phyloP scores from a whole-genome alignment of 2,888 invertebrate species.

The Leptopilina syphax region DNA sequence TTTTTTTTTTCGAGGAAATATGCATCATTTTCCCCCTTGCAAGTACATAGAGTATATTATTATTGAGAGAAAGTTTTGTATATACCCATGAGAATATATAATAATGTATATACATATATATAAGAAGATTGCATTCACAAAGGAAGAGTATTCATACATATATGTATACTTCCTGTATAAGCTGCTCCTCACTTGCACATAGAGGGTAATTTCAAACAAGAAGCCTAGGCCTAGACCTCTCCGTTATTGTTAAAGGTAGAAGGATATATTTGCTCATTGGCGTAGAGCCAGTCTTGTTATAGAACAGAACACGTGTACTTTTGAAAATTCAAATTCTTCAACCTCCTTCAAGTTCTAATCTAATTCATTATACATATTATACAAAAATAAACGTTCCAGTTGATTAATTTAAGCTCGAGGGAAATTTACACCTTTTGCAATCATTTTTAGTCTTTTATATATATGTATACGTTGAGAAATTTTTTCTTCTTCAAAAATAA shows the following conservation, averaged over 20 bases:
- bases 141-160: too few species aligned
- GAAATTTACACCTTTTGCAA: not conserved
- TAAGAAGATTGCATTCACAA: too few species aligned
- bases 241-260: conserved; percentile 25
- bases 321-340: conserved; percentile 17
- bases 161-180: conserved; percentile 13
- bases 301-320: conserved; percentile 27
- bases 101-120: too few species aligned
- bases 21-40: too few species aligned
- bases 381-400: conserved; percentile 20
- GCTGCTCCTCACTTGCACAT: conserved; percentile 34
- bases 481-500: too few species aligned
- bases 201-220: conserved; percentile 47
- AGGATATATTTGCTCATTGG: conserved; percentile 41
- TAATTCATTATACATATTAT: not conserved
- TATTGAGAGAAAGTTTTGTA: too few species aligned
- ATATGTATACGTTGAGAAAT: too few species aligned
- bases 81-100: too few species aligned
- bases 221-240: conserved; percentile 35
- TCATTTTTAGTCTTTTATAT: too few species aligned
- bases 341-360: conserved; percentile 6
- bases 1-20: too few species aligned
- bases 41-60: too few species aligned
- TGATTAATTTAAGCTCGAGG: conserved; percentile 5
- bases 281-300: conserved; percentile 43